Evolutionary conservation across 2,888 invertebrate species (phyloP), one percentile per base, ranked within the genome.

Genomic region (Aquatica leii): DNA sequence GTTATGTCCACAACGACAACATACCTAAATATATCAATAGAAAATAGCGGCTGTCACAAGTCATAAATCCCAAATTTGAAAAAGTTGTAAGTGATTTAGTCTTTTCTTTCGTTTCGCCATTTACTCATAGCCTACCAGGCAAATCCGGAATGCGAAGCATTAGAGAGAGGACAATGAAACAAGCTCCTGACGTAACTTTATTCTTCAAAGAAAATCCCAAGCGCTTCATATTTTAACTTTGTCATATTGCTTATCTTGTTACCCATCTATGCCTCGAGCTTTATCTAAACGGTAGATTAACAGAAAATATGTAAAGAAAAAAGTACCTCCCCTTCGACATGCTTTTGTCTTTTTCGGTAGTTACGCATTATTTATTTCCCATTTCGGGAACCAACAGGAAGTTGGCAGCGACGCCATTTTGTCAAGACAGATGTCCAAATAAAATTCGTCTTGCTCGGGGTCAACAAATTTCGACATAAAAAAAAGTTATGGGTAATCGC

Each of bases 201-300:
- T n/a, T n/a, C n/a, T n/a, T n/a, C n/a, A 24, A 24, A 24, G 6
- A 15, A 37, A 37, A 4, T 8, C 8, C 11, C 48, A 18, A 20
- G 12, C 62, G 56, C 59, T 65, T 66, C 67, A 68, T 72, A 72
- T 68, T 66, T 72, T 68, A 72, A 69, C 65, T 71, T 71, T 69
- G 72, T 72, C 70, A 71, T 72, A 71, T 69, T 65, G 59, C 64
- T 68, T 71, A 68, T 68, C 70, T 62, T 54, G 59, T 60, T 67
- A 67, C 69, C 69, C 60, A 69, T 69, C 69, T 69, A n/a, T 6
- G 54, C 50, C 51, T 62, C 69, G 62, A 65, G 60, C 62, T 51
- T 71, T 72, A 72, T 72, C 72, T 69, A 62, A 59, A 68, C 72
- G 72, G 72, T 65, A 72, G 72, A 72, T 72, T 72, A 69, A 72